phyloP scores from a whole-genome alignment of 2,113 vertebrate genomes.

The Hippocampus zosterae region DNA sequence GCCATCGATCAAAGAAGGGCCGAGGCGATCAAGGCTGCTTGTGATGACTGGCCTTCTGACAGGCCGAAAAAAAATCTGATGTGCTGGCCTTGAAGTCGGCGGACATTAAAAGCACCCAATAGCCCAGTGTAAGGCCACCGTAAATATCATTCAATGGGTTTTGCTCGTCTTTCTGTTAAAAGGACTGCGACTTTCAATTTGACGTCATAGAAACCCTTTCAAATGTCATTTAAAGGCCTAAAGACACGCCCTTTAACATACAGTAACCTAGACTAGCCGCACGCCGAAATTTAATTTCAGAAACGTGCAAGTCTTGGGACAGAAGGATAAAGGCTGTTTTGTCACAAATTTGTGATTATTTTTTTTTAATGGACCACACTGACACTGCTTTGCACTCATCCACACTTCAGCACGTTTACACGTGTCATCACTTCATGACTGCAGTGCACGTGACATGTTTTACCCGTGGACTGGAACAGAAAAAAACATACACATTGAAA shows the following conservation, averaged over 20 bases:
- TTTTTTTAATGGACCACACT: not conserved
- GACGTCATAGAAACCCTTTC: conserved; percentile 1
- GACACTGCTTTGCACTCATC: not conserved
- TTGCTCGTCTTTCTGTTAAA: conserved; percentile 10
- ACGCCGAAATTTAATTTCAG: too few species aligned
- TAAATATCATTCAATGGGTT: conserved; percentile 38
- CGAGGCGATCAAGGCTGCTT: conserved; percentile 41
- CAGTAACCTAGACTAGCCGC: not conserved
- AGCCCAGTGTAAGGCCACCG: conserved; percentile 17
- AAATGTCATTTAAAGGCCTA: not conserved
- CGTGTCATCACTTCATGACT: not conserved
- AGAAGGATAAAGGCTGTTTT: not conserved
- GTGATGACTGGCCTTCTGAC: conserved; percentile 43
- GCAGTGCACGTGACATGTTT: not conserved
- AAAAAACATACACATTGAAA: not conserved
- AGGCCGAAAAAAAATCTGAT: conserved; percentile 38
- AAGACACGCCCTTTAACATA: not conserved
- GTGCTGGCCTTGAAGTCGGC: conserved; percentile 57
- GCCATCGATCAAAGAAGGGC: conserved; percentile 67
- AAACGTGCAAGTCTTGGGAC: not conserved
- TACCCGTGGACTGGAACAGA: not conserved
- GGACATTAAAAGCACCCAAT: conserved; percentile 48
- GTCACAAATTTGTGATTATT: not conserved
- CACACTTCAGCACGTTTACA: not conserved
- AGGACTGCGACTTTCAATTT: conserved; percentile 18